phyloP scores from a whole-genome alignment of 2,113 vertebrate species.

The Benitochromis conjunctus region DNA sequence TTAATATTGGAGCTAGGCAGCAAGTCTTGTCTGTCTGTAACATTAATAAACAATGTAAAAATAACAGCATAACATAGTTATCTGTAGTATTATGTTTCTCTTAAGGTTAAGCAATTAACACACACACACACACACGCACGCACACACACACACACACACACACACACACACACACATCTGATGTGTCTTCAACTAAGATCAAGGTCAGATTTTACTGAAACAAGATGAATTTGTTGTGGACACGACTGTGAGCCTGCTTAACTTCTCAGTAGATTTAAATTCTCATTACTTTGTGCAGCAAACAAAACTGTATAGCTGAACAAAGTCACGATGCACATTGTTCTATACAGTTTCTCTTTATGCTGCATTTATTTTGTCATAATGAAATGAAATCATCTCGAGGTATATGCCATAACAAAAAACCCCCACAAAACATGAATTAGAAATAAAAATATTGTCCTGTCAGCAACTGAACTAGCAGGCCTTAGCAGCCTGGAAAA shows the following conservation, averaged over 20 bases:
- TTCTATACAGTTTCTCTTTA: not conserved
- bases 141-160: too few species aligned
- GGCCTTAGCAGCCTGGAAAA: not conserved
- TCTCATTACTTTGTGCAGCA: not conserved
- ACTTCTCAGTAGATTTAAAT: not conserved
- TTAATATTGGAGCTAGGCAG: not conserved
- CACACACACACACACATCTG: too few species aligned
- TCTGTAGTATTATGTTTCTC: not conserved
- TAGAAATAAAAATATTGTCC: not conserved
- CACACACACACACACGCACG: too few species aligned
- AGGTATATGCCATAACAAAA: not conserved
- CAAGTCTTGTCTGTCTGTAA: not conserved
- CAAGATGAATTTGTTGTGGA: accelerated
- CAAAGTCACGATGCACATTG: not conserved
- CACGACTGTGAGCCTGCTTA: not conserved
- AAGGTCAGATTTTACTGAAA: not conserved
- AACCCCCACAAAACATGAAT: accelerated
- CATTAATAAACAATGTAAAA: not conserved
- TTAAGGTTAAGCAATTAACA: too few species aligned
- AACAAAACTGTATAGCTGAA: too few species aligned
- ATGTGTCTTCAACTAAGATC: not conserved
- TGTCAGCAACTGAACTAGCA: not conserved
- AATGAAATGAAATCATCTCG: not conserved
- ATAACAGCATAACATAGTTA: not conserved
- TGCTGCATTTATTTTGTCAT: accelerated